Conservation (phyloP, 2,113 vertebrate species). For the Zapornia atra region DNA sequence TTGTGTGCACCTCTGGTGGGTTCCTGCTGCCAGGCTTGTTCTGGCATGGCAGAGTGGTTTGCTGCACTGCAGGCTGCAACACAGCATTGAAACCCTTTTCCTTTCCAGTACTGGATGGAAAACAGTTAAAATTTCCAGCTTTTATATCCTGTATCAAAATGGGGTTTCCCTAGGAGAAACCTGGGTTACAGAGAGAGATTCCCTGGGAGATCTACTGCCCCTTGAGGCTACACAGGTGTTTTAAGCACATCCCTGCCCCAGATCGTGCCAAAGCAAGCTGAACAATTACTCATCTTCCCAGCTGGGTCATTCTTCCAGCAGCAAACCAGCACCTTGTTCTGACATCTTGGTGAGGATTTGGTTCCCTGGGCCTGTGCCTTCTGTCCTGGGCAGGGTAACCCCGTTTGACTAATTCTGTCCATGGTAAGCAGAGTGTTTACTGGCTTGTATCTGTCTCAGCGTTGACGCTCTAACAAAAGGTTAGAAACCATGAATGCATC, state of each 20-base stretch:
- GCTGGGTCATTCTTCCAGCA: not conserved
- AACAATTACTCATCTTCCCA: not conserved
- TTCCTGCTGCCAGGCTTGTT: not conserved
- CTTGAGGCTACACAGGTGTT: not conserved
- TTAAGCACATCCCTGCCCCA: not conserved
- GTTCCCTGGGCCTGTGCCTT: not conserved
- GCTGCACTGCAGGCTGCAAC: not conserved
- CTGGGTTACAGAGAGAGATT: not conserved
- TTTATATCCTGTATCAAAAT: not conserved
- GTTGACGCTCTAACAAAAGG: slow-evolving; percentile 69
- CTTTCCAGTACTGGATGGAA: not conserved
- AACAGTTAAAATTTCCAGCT: not conserved
- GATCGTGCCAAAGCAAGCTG: accelerated
- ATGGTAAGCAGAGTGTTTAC: slow-evolving; percentile 69
- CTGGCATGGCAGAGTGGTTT: not conserved
- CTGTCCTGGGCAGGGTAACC: slow-evolving; percentile 19
- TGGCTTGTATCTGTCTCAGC: slow-evolving; percentile 63
- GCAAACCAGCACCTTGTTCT: not conserved
- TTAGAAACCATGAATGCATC: slow-evolving; percentile 74
- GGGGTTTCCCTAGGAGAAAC: not conserved
- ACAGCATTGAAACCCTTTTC: not conserved
- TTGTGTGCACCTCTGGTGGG: not conserved
- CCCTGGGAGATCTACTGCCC: not conserved
- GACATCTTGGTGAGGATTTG: not conserved
- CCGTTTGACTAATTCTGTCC: not conserved